Base-by-base conservation (phyloP, 2,113 vertebrate species). In the Cairina moschata region DNA sequence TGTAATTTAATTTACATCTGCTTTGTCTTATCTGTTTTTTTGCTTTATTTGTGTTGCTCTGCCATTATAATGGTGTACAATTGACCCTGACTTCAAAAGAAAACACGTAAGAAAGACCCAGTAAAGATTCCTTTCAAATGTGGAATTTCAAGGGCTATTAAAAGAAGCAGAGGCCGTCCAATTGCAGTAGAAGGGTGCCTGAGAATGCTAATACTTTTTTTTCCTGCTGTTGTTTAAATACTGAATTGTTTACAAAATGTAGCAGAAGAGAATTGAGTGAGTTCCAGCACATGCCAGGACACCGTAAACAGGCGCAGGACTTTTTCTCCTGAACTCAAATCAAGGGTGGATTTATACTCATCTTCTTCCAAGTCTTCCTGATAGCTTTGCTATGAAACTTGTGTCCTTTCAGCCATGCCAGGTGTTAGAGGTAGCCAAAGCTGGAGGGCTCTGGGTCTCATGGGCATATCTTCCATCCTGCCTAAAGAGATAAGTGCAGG, bases 71-170 rank as follows among this genome's bases (percentile, higher is more conserved):
- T 22, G 12, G 6, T 56, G 11, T 38, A 25, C 50, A 40, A 16
- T 11, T 79, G 48, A 82, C 74, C 44, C n/a, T 83, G 59, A 13
- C 31, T 79, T 82, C 13, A 17, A 59, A 83, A 88, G 48, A 76
- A 69, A 59, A 59, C 36, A 11, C 6, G 1, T 3, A 46, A 67
- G 55, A 91, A 83, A 73, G 54, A 84, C 48, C 56, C 4, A 5
- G 69, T 86, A 63, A 66, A 84, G 81, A 93, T 86, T 91, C 71
- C 74, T 93, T 96, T 90, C 62, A 66, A 40, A 84, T 0, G 11
- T 94, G 83, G 86, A 91, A 93, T 96, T 95, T 95, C 78, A 74
- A 88, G 63, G 84, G 90, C 91, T 97, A 85, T 95, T 95, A 93
- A 93, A 96, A 93, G 93, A 92, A 79, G 13, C 50, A 59, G 63